Base-by-base conservation (phyloP, 1,140 invertebrate species). In the Grapholita molesta region DNA sequence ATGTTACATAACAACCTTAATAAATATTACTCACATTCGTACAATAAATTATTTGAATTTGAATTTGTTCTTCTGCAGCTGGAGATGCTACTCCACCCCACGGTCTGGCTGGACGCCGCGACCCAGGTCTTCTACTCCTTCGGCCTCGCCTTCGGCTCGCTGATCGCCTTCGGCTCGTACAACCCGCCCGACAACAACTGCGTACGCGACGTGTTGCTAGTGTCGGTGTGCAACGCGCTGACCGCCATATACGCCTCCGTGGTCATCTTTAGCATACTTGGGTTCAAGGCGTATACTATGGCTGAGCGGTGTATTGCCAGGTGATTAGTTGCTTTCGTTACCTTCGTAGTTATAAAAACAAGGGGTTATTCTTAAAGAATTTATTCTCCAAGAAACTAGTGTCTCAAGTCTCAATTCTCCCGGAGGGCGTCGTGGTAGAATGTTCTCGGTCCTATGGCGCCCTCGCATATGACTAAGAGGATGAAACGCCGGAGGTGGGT, bases 81-180 rank as follows among this genome's bases (percentile, higher is more conserved):
- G 74, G 95, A 96, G 72, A 97, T 96, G 84, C 91, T 98, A 28
- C 83, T 95, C 38, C 94, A 97, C 77, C 96, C 96, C 0, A 96
- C 93, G 55, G 97, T 98, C 0, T 99, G 98, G 98, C 92, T 98
- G 76, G 97, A 98, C 85, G 98, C 98, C 3, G 97, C 97, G 6
- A 98, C 97, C 0, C 98, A 99, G 94, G 98, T 99, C 12, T 99
- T 99, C 91, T 99, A 98, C 90, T 98, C 96, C 3, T 97, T 99
- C 85, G 98, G 98, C 9, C 92, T 98, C 73, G 98, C 97, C 15
- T 99, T 98, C 86, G 98, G 98, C 18, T 97, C 97, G 0, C 92
- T 98, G 25, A 98, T 98, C 77, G 97, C 97, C 1, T 98, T 98
- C 80, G 97, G 97, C 38, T 97, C 96, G 65, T 98, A 98, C 92